These are phyloP conservation scores for Drosophila nikananu DNA, from an alignment of 1,140 invertebrate species.

Conservation along the genomic window DNA sequence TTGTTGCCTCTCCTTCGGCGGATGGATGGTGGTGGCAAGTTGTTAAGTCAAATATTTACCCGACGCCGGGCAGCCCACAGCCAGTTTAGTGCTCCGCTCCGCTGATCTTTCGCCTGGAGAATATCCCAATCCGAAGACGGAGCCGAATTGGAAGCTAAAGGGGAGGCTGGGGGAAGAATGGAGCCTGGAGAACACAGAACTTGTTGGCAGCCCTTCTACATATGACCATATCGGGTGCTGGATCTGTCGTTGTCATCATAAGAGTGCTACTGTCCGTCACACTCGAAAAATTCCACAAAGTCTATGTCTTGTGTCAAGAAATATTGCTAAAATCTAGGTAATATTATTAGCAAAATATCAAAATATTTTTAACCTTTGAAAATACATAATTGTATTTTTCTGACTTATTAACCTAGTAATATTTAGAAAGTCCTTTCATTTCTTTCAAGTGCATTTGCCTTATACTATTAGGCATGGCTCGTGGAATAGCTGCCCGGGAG, in stretches of 20 bases:
- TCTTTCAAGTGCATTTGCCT: conserved; percentile 15
- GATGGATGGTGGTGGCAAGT: conserved; percentile 69
- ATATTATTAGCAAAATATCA: background rate
- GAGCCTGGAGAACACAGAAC: conserved; percentile 23
- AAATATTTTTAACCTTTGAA: background rate
- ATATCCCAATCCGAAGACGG: conserved; percentile 18
- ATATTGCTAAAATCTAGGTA: no score
- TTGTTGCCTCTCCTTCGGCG: conserved; percentile 46
- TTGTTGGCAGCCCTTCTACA: conserved; percentile 60
- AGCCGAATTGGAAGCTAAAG: conserved; percentile 14
- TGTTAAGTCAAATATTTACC: conserved; percentile 81
- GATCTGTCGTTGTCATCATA: conserved; percentile 60
- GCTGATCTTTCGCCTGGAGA: conserved; percentile 40
- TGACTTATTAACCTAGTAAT: no score
- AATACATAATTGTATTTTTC: background rate
- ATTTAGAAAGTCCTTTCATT: background rate
- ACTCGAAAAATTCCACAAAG: conserved; percentile 10
- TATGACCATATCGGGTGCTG: conserved; percentile 67
- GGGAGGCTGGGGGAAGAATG: background rate
- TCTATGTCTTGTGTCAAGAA: background rate
- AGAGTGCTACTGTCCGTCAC: conserved; percentile 36
- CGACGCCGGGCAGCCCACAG: conserved; percentile 38
- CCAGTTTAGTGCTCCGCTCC: conserved; percentile 34
- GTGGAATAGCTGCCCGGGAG: conserved; percentile 21
- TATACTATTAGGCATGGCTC: conserved; percentile 47